Conservation (phyloP, 2,797 vertebrate genomes). For the Ammospiza maritima region DNA sequence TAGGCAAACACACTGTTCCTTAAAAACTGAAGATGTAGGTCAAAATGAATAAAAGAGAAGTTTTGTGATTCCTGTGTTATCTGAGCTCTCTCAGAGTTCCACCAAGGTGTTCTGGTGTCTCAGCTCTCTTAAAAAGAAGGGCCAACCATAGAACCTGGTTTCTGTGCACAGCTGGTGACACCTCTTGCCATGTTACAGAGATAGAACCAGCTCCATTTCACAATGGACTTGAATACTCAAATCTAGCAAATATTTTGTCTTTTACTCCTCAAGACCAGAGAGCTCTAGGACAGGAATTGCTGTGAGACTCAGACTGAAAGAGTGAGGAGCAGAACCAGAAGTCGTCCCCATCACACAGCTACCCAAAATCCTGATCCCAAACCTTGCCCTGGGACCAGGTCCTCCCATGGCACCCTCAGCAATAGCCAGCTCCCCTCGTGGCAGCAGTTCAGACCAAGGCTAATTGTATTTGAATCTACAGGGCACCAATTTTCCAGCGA, state of each 20-base stretch:
- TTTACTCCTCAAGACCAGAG: background rate
- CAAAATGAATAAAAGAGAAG: background rate
- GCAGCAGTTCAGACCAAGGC: constrained; percentile 47
- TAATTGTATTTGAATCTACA: constrained; percentile 63
- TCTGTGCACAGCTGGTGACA: background rate
- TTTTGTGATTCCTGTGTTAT: background rate
- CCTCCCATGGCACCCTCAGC: background rate
- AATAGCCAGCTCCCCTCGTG: background rate
- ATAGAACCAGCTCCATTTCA: background rate
- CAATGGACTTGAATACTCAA: background rate
- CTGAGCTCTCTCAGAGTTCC: background rate
- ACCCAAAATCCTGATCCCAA: background rate
- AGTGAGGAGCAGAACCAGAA: background rate
- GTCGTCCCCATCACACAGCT: fast-evolving
- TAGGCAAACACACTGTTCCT: background rate
- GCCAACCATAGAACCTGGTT: background rate
- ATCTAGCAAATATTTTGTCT: background rate
- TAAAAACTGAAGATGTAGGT: constrained; percentile 22
- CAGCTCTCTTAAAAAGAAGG: background rate
- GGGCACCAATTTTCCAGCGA: constrained; percentile 68
- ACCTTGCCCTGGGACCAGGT: background rate
- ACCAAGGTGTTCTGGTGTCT: background rate
- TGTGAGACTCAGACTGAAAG: fast-evolving
- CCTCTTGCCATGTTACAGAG: fast-evolving
- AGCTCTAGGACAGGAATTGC: background rate